These are phyloP conservation scores for Operophtera brumata DNA, from an alignment of 2,888 invertebrate species.

Conservation along the genomic window DNA sequence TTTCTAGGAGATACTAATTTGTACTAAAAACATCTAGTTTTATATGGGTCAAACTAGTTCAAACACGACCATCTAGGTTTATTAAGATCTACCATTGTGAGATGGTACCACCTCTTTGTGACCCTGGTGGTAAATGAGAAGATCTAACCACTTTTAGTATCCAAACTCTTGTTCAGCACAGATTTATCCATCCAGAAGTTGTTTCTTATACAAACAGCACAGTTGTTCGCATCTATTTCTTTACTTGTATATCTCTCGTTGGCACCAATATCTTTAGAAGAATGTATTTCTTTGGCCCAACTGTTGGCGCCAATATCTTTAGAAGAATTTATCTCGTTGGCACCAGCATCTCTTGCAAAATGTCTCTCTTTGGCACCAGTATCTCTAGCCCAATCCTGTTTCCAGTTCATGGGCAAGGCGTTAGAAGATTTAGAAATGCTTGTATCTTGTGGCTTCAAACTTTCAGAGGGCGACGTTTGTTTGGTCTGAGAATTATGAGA, in stretches of 20 bases:
- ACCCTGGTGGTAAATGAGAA: no score
- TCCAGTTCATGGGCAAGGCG: neutral
- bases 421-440: neutral
- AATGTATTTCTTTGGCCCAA: neutral
- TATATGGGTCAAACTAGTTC: neutral
- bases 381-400: neutral
- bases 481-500: slow-evolving; percentile 3
- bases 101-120: no score
- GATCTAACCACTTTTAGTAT: slow-evolving; percentile 43
- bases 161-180: slow-evolving; percentile 35
- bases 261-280: slow-evolving; percentile 13
- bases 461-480: slow-evolving; percentile 1
- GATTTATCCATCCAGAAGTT: slow-evolving; percentile 48
- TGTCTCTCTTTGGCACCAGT: neutral
- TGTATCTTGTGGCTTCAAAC: neutral
- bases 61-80: neutral
- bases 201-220: slow-evolving; percentile 48
- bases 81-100: no score
- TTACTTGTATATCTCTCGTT: neutral
- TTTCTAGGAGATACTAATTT: neutral
- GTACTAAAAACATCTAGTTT: neutral
- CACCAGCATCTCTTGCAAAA: neutral
- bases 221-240: slow-evolving; percentile 41
- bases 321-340: neutral
- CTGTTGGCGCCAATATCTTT: neutral